phyloP scores from a whole-genome alignment of 2,113 vertebrate genomes.

The Donacobius atricapilla region DNA sequence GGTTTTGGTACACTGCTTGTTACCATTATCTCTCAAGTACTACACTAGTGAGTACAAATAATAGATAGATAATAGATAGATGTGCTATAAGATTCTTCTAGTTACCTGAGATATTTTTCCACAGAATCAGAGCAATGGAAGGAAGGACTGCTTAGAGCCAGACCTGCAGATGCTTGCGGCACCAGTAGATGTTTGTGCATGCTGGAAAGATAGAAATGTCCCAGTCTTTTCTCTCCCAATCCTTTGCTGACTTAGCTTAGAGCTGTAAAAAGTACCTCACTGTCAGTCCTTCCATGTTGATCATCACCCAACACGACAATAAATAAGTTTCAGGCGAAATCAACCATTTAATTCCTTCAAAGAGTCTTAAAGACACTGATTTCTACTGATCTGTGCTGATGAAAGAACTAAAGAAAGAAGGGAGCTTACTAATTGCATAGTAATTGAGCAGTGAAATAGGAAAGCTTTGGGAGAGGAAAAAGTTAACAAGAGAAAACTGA shows the following conservation, averaged over 20 bases:
- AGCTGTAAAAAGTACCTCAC: not conserved
- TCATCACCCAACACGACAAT: not conserved
- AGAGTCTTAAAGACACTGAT: not conserved
- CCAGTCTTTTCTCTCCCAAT: not conserved
- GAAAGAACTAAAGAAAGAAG: not conserved
- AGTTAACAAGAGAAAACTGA: not conserved
- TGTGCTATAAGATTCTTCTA: not conserved
- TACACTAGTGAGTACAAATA: not conserved
- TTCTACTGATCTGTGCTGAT: not conserved
- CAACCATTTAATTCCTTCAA: not conserved
- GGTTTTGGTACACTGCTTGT: not conserved
- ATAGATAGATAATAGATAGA: not conserved
- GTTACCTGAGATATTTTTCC: not conserved
- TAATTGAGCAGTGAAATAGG: not conserved
- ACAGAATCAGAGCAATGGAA: not conserved
- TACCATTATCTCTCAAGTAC: not conserved
- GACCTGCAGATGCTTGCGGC: not conserved
- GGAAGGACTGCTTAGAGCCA: not conserved
- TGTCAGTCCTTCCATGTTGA: rapidly evolving
- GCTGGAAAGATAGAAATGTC: not conserved
- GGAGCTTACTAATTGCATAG: not conserved
- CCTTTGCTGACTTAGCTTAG: not conserved
- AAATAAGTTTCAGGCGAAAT: not conserved
- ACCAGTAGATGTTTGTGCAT: not conserved
- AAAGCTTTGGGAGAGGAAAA: not conserved